Percentiles rank a stretch among this genome's conserved stretches.
Evolutionary conservation across 2,113 vertebrate genomes (phyloP).

Genomic region (Oncorhynchus keta): DNA sequence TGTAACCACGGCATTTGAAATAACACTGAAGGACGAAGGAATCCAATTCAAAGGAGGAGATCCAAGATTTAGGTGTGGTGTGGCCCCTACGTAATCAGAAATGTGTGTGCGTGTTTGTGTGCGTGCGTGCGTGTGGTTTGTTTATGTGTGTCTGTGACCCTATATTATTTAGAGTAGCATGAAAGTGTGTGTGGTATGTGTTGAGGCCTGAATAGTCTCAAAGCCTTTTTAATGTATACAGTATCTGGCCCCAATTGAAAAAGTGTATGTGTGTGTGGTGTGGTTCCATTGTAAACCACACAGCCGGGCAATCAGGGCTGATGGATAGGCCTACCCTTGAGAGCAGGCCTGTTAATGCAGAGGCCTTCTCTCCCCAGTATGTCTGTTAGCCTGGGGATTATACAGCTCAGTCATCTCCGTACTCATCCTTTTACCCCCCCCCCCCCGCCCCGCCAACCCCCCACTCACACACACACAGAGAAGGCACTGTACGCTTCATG

Average conservation of each 20-base stretch:
- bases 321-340: not conserved
- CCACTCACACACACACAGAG: too few species aligned
- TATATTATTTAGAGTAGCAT: slow-evolving; percentile 43
- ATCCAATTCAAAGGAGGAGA: slow-evolving; percentile 18
- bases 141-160: not conserved
- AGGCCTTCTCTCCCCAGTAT: not conserved
- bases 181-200: not conserved
- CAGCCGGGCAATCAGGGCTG: slow-evolving; percentile 39
- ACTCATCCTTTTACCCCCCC: slow-evolving; percentile 26
- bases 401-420: slow-evolving; percentile 36
- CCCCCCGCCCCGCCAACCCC: too few species aligned
- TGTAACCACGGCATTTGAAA: slow-evolving; percentile 39
- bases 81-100: slow-evolving; percentile 6
- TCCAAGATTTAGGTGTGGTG: slow-evolving; percentile 42
- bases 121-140: slow-evolving; percentile 20
- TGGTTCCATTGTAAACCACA: slow-evolving; percentile 21
- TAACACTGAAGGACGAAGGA: slow-evolving; percentile 28
- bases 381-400: slow-evolving; percentile 49
- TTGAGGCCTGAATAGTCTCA: too few species aligned
- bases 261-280: too few species aligned
- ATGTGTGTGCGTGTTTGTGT: slow-evolving; percentile 16
- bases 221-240: too few species aligned
- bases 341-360: not conserved
- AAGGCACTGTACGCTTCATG: too few species aligned
- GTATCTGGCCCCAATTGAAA: too few species aligned